These are phyloP conservation scores for Blastobasis lacticolella DNA, from an alignment of 2,888 invertebrate genomes.

Conservation along the genomic window DNA sequence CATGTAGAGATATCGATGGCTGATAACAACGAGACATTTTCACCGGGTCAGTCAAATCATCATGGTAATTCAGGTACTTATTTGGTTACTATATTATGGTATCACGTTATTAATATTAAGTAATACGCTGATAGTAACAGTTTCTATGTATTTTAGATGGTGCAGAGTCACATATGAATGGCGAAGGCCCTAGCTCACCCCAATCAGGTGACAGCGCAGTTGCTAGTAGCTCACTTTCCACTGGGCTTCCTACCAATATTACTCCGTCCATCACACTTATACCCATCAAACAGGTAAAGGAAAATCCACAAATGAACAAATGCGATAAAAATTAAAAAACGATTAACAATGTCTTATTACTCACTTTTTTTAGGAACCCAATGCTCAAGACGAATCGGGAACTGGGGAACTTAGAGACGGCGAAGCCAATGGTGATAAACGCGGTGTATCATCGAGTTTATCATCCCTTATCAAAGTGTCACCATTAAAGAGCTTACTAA, in stretches of 20 bases:
- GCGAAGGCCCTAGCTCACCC: constrained; percentile 83
- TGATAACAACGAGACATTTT: constrained; percentile 82
- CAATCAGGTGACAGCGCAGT: constrained; percentile 86
- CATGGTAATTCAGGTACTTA: constrained; percentile 45
- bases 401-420: constrained; percentile 43
- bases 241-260: constrained; percentile 75
- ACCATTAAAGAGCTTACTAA: constrained; percentile 86
- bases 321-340: no score
- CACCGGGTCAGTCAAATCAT: constrained; percentile 67
- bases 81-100: constrained; percentile 2
- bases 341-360: no score
- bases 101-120: neutral
- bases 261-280: constrained; percentile 90
- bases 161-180: constrained; percentile 74
- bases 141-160: neutral
- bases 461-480: constrained; percentile 88
- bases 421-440: constrained; percentile 56
- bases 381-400: constrained; percentile 41
- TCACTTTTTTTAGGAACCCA: constrained; percentile 42
- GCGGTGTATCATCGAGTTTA: constrained; percentile 77
- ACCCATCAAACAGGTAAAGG: constrained; percentile 84
- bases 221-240: constrained; percentile 80
- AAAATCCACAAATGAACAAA: no score
- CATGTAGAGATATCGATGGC: constrained; percentile 94
- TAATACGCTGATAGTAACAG: neutral